phyloP scores from a whole-genome alignment of 23 tunicate genomes.

The Trididemnum nubilum region DNA sequence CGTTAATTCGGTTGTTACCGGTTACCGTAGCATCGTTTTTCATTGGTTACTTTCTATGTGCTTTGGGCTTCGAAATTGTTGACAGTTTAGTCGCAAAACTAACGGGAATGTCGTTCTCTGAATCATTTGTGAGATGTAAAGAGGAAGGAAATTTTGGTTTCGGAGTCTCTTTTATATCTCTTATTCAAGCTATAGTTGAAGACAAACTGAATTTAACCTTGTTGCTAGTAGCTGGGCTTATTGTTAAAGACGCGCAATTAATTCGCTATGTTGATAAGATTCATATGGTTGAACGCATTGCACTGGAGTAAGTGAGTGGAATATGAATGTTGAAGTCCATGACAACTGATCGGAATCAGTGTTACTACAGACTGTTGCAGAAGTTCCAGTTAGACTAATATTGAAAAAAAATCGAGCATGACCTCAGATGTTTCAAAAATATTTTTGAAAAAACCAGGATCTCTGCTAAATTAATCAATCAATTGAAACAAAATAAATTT shows the following conservation, averaged over 20 bases:
- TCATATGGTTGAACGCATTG: too few relatives aligned
- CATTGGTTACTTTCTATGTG: slow-evolving; percentile 5
- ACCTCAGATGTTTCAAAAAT: too few relatives aligned
- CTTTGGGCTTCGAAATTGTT: background rate
- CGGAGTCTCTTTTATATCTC: background rate
- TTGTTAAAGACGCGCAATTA: background rate
- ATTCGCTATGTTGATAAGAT: background rate
- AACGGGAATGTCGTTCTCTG: background rate
- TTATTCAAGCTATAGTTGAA: background rate
- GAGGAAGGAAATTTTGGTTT: slow-evolving; percentile 5
- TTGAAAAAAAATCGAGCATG: too few relatives aligned
- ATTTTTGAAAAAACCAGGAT: too few relatives aligned
- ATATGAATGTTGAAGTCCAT: too few relatives aligned
- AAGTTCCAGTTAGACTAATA: too few relatives aligned
- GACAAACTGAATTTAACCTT: background rate
- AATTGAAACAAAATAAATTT: too few relatives aligned
- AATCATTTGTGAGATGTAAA: background rate
- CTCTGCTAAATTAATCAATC: too few relatives aligned
- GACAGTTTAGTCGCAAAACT: background rate
- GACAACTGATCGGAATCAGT: too few relatives aligned
- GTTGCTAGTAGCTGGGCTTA: background rate
- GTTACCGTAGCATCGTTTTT: background rate
- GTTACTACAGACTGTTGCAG: too few relatives aligned
- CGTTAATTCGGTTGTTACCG: background rate
- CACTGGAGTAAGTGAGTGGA: too few relatives aligned